phyloP scores from a whole-genome alignment of 37 sponge, comb jelly and placozoan species.

The Halisarca cf. caerulea region DNA sequence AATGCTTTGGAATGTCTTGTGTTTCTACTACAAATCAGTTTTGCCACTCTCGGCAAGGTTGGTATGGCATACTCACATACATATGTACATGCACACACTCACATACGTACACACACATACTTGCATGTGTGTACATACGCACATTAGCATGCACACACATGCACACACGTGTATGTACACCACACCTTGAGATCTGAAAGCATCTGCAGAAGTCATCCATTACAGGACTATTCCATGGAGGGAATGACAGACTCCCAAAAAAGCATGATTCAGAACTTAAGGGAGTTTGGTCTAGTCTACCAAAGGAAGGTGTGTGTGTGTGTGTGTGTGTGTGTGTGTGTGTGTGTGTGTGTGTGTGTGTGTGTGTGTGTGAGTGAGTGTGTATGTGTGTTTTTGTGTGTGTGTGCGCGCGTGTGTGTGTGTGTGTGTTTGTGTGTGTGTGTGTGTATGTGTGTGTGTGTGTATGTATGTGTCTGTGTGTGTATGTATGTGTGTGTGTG shows the following conservation, averaged over 20 bases:
- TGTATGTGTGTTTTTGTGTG: too few relatives aligned
- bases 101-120: neutral
- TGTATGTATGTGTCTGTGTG: too few relatives aligned
- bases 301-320: conserved; percentile 96
- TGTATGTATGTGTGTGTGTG: too few relatives aligned
- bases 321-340: too few relatives aligned
- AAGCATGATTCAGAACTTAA: conserved; percentile 80
- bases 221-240: conserved; percentile 86
- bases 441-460: too few relatives aligned
- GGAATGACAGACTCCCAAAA: conserved; percentile 77
- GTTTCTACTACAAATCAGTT: conserved; percentile 89
- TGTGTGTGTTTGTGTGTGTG: too few relatives aligned
- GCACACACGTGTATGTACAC: neutral
- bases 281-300: conserved; percentile 92
- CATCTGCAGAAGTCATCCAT: too few relatives aligned
- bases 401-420: too few relatives aligned
- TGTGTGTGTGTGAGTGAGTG: too few relatives aligned
- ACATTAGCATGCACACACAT: neutral
- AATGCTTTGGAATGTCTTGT: conserved; percentile 78
- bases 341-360: too few relatives aligned
- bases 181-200: neutral
- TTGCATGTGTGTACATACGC: too few relatives aligned
- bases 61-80: neutral
- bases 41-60: conserved; percentile 85
- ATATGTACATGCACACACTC: neutral